Base-by-base conservation (phyloP, 2,797 vertebrate genomes). In the Sebastes hubbsi region DNA sequence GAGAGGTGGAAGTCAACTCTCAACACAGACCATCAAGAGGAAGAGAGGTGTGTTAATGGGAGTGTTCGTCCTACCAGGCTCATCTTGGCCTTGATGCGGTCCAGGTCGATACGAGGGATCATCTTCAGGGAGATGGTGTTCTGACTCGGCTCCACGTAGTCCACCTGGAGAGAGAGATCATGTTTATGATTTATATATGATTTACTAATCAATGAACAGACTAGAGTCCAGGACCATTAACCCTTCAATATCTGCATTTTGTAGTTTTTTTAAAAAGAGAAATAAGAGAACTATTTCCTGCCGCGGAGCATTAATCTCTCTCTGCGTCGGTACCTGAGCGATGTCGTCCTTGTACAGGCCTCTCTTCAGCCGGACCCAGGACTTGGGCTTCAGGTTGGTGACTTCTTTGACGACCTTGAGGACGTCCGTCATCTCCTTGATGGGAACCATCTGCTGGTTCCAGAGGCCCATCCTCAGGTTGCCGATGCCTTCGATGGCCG, bases 361-460 rank as follows among this genome's bases (percentile, higher is more conserved):
- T 60, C 98, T 96, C 88, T 99, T 99, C 64, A 99, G 97, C 0
- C 98, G 94, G 64, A 99, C 98, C 98, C 98, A 99, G 38, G 98
- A 97, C 78, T 99, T 99, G n/a, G 98, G 97, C 65, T 99, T 99
- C 64, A 99, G 96, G 90, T 99, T 99, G 78, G 98, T 98, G 66
- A 99, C 97, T 91, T 99, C 98, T 81, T 99, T 99, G 25, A 99
- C 98, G 64, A 99, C 98, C 93, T 99, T 99, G 22, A 99, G 96
- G 7, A 99, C 98, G 0, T 99, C 98, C 0, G 98, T 99, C 98
- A 99, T 99, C 90, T 99, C 98, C 86, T 99, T 99, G 92, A 99
- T 99, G 80, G 98, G 98, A 13, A 99, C 98, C 98, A 99, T 99
- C 95, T 99, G 98, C 94, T 99, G 98, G 95, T 99, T 99, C 98